Percentiles rank a stretch among this genome's conserved stretches.
Evolutionary conservation across 2,888 invertebrate genomes (phyloP).

Genomic region (Trachelus iudaicus): DNA sequence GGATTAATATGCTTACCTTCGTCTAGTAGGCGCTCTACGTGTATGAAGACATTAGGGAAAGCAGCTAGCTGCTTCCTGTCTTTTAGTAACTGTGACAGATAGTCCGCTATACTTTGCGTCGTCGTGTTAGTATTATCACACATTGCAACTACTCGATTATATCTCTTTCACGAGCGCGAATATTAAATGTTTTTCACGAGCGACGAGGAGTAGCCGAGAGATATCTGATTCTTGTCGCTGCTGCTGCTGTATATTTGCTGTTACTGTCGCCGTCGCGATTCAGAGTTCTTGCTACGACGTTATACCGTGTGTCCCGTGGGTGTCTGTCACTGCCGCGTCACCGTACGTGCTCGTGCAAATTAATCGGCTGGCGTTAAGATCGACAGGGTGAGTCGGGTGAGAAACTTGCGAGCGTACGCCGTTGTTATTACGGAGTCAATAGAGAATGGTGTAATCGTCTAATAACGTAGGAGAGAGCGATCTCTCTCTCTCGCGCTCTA

Average conservation of each 20-base stretch:
- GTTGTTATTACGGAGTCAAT: not conserved
- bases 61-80: slow-evolving; percentile 99
- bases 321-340: slow-evolving; percentile 7
- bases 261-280: slow-evolving; percentile 17
- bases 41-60: slow-evolving; percentile 99
- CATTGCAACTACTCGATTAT: slow-evolving; percentile 46
- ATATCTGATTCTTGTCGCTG: not conserved
- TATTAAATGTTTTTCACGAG: not conserved
- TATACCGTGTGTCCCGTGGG: not conserved
- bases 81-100: slow-evolving; percentile 99
- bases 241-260: not conserved
- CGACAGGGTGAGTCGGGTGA: not conserved
- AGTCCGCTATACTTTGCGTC: slow-evolving; percentile 98
- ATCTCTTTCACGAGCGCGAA: slow-evolving; percentile 13
- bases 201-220: not conserved
- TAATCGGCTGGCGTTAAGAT: not conserved
- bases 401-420: not conserved
- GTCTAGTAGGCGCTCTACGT: slow-evolving; percentile 98
- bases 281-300: slow-evolving; percentile 12
- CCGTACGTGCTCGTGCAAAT: not conserved
- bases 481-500: slow-evolving; percentile 30
- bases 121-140: slow-evolving; percentile 70
- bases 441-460: not conserved
- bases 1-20: slow-evolving; percentile 82
- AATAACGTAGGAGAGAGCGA: slow-evolving; percentile 21